Conservation (phyloP, 1,140 invertebrate genomes). For the Gonioctena quinquepunctata region DNA sequence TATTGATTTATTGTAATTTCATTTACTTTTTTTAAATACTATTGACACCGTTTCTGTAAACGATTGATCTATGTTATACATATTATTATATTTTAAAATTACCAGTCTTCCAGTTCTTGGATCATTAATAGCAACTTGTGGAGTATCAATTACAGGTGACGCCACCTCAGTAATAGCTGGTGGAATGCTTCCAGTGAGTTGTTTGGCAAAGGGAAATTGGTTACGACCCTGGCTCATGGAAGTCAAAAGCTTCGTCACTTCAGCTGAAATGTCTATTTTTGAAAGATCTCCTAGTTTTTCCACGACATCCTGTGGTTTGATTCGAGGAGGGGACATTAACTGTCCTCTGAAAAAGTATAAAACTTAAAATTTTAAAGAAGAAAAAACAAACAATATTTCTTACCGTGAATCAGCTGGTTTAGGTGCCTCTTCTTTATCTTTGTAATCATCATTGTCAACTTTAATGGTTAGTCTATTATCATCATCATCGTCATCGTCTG, state of each 20-base stretch:
- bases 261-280: constrained; percentile 74
- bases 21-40: too few relatives aligned
- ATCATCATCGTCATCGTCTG: constrained; percentile 69
- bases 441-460: constrained; percentile 48
- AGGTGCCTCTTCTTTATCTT: constrained; percentile 32
- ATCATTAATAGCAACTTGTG: constrained; percentile 29
- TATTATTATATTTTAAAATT: not conserved
- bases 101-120: constrained; percentile 38
- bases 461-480: constrained; percentile 48
- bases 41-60: too few relatives aligned
- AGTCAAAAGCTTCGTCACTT: constrained; percentile 68
- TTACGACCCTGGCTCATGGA: constrained; percentile 40
- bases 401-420: not conserved
- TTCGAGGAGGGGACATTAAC: constrained; percentile 42
- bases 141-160: not conserved
- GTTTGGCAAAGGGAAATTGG: not conserved
- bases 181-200: not conserved
- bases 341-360: not conserved
- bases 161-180: not conserved
- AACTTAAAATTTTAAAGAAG: not conserved
- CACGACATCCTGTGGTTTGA: constrained; percentile 58
- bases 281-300: constrained; percentile 70
- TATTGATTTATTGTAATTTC: too few relatives aligned
- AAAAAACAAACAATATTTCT: not conserved
- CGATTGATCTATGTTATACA: too few relatives aligned